phyloP scores from a whole-genome alignment of 2,888 invertebrate species.

The Aporophyla lueneburgensis region DNA sequence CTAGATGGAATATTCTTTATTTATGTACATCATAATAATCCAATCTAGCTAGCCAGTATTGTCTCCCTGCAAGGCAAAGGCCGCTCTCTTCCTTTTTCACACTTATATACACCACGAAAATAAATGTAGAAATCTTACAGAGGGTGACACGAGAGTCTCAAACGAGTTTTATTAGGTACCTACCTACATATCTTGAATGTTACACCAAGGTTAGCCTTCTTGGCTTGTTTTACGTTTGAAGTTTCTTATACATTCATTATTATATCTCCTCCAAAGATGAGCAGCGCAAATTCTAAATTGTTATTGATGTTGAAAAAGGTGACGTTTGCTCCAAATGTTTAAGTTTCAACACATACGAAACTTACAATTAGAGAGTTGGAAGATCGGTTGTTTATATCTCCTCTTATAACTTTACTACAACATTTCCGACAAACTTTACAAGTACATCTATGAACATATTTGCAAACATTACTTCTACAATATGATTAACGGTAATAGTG shows the following conservation, averaged over 20 bases:
- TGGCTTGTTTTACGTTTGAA: no score
- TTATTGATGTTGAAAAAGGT: background rate
- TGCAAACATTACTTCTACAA: conserved; percentile 6
- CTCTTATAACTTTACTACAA: background rate
- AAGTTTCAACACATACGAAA: background rate
- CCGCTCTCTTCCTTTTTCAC: no score
- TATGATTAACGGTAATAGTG: conserved; percentile 22
- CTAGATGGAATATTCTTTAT: no score
- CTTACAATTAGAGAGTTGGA: background rate
- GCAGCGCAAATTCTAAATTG: background rate
- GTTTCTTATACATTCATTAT: background rate
- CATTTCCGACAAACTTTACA: background rate
- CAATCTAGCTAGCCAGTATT: no score
- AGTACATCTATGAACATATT: conserved; percentile 13
- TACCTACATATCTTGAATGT: background rate
- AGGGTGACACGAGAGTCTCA: background rate
- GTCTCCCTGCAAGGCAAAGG: no score
- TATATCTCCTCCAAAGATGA: background rate
- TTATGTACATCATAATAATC: no score
- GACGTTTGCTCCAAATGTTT: background rate
- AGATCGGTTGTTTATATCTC: background rate
- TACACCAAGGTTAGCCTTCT: background rate
- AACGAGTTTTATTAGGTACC: background rate
- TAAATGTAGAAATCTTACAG: no score
- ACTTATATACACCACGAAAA: no score